Evolutionary conservation across 1,140 invertebrate genomes (phyloP), one percentile per base, ranked within the genome.

Genomic region (Aphelinus certus): DNA sequence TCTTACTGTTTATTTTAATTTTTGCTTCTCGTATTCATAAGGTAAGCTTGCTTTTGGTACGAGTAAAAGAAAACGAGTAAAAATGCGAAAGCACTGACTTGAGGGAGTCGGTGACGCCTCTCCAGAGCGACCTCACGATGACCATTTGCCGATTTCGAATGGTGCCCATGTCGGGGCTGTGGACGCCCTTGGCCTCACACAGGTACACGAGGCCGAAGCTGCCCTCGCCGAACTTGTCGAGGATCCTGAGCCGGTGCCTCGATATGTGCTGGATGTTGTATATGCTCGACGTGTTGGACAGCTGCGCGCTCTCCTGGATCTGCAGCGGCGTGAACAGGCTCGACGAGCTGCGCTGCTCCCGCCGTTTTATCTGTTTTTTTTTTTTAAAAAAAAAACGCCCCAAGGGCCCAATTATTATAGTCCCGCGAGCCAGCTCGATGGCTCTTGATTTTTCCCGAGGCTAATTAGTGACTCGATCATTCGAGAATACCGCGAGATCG

Each of bases 221-320:
- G 74, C 95, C 95, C 87, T 96, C 95, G 68, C 95, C 95, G 60
- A 97, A 90, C 83, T 95, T 95, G 85, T 96, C 93, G 67, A 96
- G 85, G 77, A 95, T 93, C 82, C 94, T 90, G 77, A 97, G 90
- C 85, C 94, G 91, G 86, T 95, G 94, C 82, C 95, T 75, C 68
- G 94, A 94, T 83, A 96, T 82, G 7, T 85, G 87, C 65, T 83
- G 86, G 49, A 87, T 83, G 9, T 86, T 82, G 63, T 79, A 83
- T 42, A 81, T 79, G 48, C 84, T 84, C 42, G 77, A 73, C 46
- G 81, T 78, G 66, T 83, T 82, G 10, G 79, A 80, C 64, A 79
- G 76, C 74, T 91, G 90, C 79, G 89, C 87, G 75, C 90, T 91
- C 77, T 93, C 92, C 42, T 92, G 92, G 73, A 94, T 88, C 84